Evolutionary conservation across 2,797 vertebrate genomes (phyloP), one percentile per base, ranked within the genome.

Genomic region (Petrocephalus sullivani): DNA sequence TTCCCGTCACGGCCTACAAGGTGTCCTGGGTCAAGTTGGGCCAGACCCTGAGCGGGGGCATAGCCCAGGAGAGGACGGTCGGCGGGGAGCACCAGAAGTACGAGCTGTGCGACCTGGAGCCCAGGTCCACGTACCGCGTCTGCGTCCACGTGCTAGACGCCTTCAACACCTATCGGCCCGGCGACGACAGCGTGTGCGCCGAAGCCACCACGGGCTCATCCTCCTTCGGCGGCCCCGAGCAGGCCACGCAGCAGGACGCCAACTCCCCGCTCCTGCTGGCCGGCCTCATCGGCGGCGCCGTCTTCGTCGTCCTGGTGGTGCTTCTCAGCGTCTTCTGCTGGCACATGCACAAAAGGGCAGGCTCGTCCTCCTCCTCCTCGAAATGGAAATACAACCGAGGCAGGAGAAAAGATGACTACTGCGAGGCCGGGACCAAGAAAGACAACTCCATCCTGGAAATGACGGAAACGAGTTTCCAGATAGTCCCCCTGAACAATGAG

Each of bases 391-490:
- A 99, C 87, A 99, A 99, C 94, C 96, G 98, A 0, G 98, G 98
- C 61, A 95, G 98, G 91, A 97, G 98, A 97, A 99, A 99, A 99
- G 98, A 99, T 0, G 98, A 99, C 94, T 99, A 99, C 92, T 98
- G 98, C 0, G 98, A 99, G 93, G 98, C 98, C 0, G 98, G 98
- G 78, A 99, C 98, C 92, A 99, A 99, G 96, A 99, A 99, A 94
- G 98, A 99, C 96, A 99, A 98, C 95, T 99, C 98, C 94, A 99
- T 99, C 94, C 95, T 99, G 95, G 98, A 99, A 96, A 99, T 99
- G 98, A 99, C 98, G 89, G 98, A 99, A 96, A 99, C 98, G 92
- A 99, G 98, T 94, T 99, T 99, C 95, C 98, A 99, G 96, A 98
- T 99, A 91, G 98, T 99, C 95, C 98, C 98, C 90, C 96, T 99